These are phyloP conservation scores for Poeciliopsis prolifica DNA, from an alignment of 2,113 vertebrate genomes.

Conservation along the genomic window DNA sequence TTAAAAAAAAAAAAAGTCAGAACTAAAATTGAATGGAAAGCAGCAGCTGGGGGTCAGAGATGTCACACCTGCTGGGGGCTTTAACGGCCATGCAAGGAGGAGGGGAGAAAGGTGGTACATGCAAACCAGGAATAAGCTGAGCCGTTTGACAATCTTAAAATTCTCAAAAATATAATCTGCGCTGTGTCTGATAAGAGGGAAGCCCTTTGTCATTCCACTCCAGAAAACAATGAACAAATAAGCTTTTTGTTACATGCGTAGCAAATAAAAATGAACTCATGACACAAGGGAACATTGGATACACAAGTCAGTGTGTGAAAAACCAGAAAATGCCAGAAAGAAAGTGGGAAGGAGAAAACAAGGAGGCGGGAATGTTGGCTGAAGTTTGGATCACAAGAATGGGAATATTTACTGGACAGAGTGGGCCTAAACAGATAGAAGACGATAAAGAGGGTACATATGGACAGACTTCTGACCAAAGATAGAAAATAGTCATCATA, in stretches of 20 bases:
- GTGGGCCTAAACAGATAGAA: neutral
- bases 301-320: conserved; percentile 32
- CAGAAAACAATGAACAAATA: neutral
- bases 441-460: neutral
- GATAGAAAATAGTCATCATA: too few relatives aligned
- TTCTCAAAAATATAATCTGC: neutral
- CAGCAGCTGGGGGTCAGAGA: conserved; percentile 10
- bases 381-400: conserved; percentile 26
- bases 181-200: neutral
- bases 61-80: conserved; percentile 61
- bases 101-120: conserved; percentile 49
- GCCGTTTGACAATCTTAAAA: too few relatives aligned
- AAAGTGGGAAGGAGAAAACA: conserved; percentile 14
- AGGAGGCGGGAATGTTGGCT: conserved; percentile 45
- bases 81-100: conserved; percentile 56
- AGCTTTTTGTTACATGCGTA: neutral
- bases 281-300: conserved; percentile 38
- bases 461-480: neutral
- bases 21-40: conserved; percentile 10
- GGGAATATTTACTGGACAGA: neutral
- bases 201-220: neutral
- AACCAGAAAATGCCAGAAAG: conserved; percentile 13
- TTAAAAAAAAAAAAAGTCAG: neutral
- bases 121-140: conserved; percentile 14
- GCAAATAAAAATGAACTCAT: neutral